Evolutionary conservation across 2,113 vertebrate genomes (phyloP), one percentile per base, ranked within the genome.

Genomic region (Mastomys coucha): DNA sequence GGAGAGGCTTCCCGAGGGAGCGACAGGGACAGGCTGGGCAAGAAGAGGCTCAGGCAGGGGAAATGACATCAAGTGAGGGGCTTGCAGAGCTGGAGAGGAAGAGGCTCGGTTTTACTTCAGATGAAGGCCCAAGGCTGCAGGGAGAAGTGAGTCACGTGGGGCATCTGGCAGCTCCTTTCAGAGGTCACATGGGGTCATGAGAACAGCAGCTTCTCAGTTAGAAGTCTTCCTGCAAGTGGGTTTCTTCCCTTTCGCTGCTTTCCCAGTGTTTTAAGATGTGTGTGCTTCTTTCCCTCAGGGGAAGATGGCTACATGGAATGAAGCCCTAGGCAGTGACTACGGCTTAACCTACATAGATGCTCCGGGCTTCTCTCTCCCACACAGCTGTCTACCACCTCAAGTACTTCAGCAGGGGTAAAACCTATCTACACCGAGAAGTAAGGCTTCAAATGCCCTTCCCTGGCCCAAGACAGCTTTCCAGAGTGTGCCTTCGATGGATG

Each of bases 321-420:
- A 39, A 11, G 2, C 39, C n/a, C 39, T 26, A 0, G 42, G 7
- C 33, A 26, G 92, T 28, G 58, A 20, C 65, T 65, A 0, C 0
- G 73, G 53, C 14, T 87, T 39, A 10, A 51, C 8, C 10, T 26
- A 39, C 24, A 51, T 16, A 33, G 36, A 51, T 20, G 24, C 14
- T 42, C 31, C 13, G 39, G 17, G 5, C 33, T 19, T 58, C 24
- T 42, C 36, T n/a, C 24, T 6, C 24, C 58, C 17, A 53, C 8
- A 63, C 49, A n/a, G 77, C 36, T 1, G 4, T 33, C 77, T 89
- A 9, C 70, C 58, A 22, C 77, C 45, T 26, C 17, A 22, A 76
- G 2, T 11, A 63, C 16, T 76, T 91, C 88, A 85, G 42, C 36
- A 69, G 10, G 14, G 33, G 33, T 2, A 26, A 63, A 16, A 49